phyloP scores from a whole-genome alignment of 2,888 invertebrate species.

The Leucoma salicis region DNA sequence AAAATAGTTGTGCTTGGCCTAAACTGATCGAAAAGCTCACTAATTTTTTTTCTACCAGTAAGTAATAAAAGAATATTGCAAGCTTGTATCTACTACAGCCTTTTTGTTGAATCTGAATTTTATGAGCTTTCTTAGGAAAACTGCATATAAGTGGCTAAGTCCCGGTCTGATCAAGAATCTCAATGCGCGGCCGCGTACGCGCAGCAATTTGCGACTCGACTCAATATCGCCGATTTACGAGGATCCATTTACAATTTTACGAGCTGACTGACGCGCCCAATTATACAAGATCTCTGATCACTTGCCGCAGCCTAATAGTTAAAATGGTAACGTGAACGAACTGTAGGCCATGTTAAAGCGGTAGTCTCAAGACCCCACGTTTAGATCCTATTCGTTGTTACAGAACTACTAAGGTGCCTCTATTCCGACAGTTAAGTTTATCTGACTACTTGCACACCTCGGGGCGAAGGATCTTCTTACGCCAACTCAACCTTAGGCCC shows the following conservation, averaged over 20 bases:
- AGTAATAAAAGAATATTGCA: too few relatives aligned
- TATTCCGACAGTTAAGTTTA: constrained; percentile 55
- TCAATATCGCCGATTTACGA: constrained; percentile 70
- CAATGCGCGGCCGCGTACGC: constrained; percentile 64
- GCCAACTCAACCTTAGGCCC: constrained; percentile 46
- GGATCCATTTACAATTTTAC: constrained; percentile 71
- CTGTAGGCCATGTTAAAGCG: constrained; percentile 43
- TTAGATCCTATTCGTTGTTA: constrained; percentile 55
- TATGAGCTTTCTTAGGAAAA: constrained; percentile 40
- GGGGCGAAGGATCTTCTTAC: constrained; percentile 47
- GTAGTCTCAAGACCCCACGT: constrained; percentile 42
- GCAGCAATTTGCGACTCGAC: constrained; percentile 62
- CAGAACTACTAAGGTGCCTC: constrained; percentile 49
- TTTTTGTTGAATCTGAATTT: constrained; percentile 35
- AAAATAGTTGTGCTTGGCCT: too few relatives aligned
- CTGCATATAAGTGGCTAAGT: constrained; percentile 31
- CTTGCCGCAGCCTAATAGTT: constrained; percentile 29
- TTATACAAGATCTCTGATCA: constrained; percentile 50
- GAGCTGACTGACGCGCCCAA: constrained; percentile 60
- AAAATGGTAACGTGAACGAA: constrained; percentile 32
- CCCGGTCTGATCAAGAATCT: constrained; percentile 52
- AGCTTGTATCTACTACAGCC: too few relatives aligned
- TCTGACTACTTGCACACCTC: constrained; percentile 43
- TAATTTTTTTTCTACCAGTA: too few relatives aligned
- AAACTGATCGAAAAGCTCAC: too few relatives aligned